Percentiles rank a stretch among this genome's conserved stretches.
Evolutionary conservation across 64 coral and sea anemone genomes (phyloP).

Genomic region (Actinia tenebrosa): DNA sequence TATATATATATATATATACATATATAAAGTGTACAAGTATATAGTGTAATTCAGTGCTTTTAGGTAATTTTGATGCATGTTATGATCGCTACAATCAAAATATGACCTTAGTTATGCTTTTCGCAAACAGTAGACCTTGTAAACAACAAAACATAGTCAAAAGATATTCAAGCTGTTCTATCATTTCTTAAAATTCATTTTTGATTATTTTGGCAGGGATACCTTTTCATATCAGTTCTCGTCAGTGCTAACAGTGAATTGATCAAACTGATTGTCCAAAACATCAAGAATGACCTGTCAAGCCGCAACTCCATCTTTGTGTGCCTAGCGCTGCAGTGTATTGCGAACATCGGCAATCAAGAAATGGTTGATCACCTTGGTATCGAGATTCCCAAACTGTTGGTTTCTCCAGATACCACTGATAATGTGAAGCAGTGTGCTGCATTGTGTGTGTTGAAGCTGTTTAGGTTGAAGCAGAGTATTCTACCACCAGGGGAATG

Average conservation of each 20-base stretch:
- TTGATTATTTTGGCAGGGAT: conserved; percentile 55
- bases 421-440: conserved; percentile 96
- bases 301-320: conserved; percentile 92
- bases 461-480: conserved; percentile 71
- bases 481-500: conserved; percentile 89
- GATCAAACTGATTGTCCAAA: conserved; percentile 91
- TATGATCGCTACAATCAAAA: neutral
- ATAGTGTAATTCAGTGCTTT: neutral
- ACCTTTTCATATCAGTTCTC: conserved; percentile 91
- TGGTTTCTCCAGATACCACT: conserved; percentile 87
- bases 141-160: neutral
- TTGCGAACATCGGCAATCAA: conserved; percentile 91
- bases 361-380: conserved; percentile 96
- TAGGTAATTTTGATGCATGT: neutral
- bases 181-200: neutral
- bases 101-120: neutral
- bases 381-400: conserved; percentile 79
- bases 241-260: conserved; percentile 97
- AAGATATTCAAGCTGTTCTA: no score
- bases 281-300: conserved; percentile 96
- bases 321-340: conserved; percentile 86
- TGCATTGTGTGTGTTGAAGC: conserved; percentile 84
- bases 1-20: no score
- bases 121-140: neutral
- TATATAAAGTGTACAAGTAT: neutral